Base-by-base conservation (phyloP, 2,888 invertebrate species). In the Matsumyia berberina region DNA sequence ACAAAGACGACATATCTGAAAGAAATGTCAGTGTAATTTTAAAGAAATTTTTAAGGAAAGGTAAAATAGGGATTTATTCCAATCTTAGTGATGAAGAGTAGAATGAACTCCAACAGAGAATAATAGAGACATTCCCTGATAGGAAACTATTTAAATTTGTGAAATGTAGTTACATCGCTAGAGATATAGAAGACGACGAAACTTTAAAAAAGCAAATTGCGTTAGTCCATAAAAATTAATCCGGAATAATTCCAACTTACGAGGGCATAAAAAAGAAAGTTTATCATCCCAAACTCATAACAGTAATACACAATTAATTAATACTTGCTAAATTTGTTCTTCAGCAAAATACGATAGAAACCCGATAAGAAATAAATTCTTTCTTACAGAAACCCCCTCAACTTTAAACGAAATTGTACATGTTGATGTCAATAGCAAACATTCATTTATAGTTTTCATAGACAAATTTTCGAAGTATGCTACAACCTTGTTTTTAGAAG, bases 381-480 rank as follows among this genome's bases (percentile, higher is more conserved):
- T 33, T 51, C 46, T 24, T 24, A 24, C 24, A 24, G 24, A 24
- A 24, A 24, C 24, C 4, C 24, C 24, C 24, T 24, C 37, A 0
- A 66, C 51, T 6, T 24, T 29, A 15, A 66, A 66, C 37, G 35
- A 35, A 19, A 51, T 66, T 37, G 33, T 62, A n/a, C 15, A 62
- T 44, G 62, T 62, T 44, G 62, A 62, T 44, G 15, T 66, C 11
- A 66, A 33, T 12, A 49, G 51, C 24, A 12, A 31, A 49, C 35
- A 66, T 46, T 49, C 49, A 7, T 70, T 72, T 19, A 72, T 58
- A 31, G 39, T 15, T 15, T 72, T 35, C 51, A 72, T 58, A 1
- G 49, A 58, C 17, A 70, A 58, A 9, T 66, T 51, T 31, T 66
- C 51, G 12, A 24, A 24, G 24, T 24, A 24, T 24, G 24, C 24